A percentile compares a stretch with the other conserved stretches of the same genome.
These are phyloP conservation scores for Agelastica alni DNA, from an alignment of 2,888 invertebrate genomes.

Conservation along the genomic window DNA sequence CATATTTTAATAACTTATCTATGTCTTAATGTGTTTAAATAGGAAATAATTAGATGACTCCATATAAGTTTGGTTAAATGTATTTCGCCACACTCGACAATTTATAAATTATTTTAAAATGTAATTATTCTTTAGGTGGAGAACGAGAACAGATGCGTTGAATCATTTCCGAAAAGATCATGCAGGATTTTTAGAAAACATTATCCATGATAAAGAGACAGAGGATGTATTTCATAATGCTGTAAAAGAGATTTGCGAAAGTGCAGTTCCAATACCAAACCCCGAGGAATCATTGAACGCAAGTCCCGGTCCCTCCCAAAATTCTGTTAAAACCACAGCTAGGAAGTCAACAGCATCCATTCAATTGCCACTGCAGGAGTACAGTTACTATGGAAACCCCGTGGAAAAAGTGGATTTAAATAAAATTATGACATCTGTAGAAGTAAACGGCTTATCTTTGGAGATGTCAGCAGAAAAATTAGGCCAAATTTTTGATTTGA, in stretches of 20 bases:
- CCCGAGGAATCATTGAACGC: background rate
- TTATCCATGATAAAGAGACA: constrained; percentile 16
- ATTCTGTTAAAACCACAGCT: constrained; percentile 55
- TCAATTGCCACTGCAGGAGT: constrained; percentile 41
- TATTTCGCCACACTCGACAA: too few species aligned
- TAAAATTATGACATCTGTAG: constrained; percentile 60
- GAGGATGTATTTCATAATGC: constrained; percentile 26
- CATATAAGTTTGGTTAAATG: too few species aligned
- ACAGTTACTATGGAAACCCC: constrained; percentile 60
- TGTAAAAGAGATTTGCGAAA: constrained; percentile 19
- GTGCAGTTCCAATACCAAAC: constrained; percentile 11
- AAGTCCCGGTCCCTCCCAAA: background rate
- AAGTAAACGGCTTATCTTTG: constrained; percentile 60
- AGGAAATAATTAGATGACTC: too few species aligned
- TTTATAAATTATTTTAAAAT: too few species aligned
- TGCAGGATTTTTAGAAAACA: constrained; percentile 12
- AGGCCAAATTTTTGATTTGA: constrained; percentile 59
- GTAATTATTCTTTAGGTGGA: constrained; percentile 26
- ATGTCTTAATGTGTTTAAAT: too few species aligned
- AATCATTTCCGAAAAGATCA: constrained; percentile 31
- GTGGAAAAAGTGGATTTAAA: constrained; percentile 54
- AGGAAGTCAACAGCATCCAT: constrained; percentile 56
- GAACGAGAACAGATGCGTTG: constrained; percentile 20
- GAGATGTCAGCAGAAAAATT: constrained; percentile 60
- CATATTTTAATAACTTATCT: background rate